A percentile compares a stretch with the other conserved stretches of the same genome.
phyloP scores from a whole-genome alignment of 2,888 invertebrate species.

The Scotopteryx bipunctaria region DNA sequence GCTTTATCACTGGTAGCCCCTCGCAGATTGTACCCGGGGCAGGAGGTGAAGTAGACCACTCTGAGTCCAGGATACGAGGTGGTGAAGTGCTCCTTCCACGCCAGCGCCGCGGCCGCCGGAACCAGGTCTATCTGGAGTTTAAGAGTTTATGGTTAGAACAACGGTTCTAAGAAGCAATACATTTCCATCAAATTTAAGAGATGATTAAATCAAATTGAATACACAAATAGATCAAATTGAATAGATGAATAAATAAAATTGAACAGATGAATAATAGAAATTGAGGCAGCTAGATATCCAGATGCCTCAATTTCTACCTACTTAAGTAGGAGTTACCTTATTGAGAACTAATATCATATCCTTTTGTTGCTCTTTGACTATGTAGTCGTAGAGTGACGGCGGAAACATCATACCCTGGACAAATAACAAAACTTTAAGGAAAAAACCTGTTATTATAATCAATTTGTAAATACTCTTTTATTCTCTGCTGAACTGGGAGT shows the following conservation, averaged over 20 bases:
- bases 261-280: too few species aligned
- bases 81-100: slow-evolving; percentile 93
- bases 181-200: too few species aligned
- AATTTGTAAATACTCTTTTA: too few species aligned
- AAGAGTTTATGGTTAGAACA: not conserved
- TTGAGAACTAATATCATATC: slow-evolving; percentile 94
- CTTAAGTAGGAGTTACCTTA: slow-evolving; percentile 80
- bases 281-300: not conserved
- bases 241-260: too few species aligned
- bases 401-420: slow-evolving; percentile 92
- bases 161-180: too few species aligned
- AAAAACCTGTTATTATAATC: too few species aligned
- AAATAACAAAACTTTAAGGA: not conserved
- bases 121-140: slow-evolving; percentile 89
- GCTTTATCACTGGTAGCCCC: slow-evolving; percentile 82
- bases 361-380: slow-evolving; percentile 89
- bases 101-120: slow-evolving; percentile 90
- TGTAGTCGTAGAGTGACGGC: slow-evolving; percentile 92
- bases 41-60: slow-evolving; percentile 93
- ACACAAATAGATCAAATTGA: too few species aligned
- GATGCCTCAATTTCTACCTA: not conserved
- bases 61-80: slow-evolving; percentile 83
- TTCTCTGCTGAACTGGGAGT: too few species aligned
- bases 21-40: slow-evolving; percentile 88
- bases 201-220: too few species aligned